A percentile compares a stretch with the other conserved stretches of the same genome.
phyloP scores from a whole-genome alignment of 2,113 vertebrate species.

The Vicugna pacos region DNA sequence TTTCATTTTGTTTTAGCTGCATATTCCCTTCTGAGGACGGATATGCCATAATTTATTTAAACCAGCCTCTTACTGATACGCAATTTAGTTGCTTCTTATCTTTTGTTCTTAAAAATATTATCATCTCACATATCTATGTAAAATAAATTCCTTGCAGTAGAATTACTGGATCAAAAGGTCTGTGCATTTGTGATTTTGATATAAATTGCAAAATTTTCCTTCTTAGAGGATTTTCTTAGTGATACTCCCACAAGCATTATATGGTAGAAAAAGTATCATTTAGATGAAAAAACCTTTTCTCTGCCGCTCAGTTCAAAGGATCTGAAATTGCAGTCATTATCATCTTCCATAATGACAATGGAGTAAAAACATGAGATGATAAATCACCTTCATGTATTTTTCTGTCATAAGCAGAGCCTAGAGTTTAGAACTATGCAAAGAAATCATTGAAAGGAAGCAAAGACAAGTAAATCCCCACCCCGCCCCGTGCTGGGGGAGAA shows the following conservation, averaged over 20 bases:
- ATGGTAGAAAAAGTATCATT: neutral
- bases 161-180: neutral
- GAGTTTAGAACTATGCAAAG: neutral
- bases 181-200: neutral
- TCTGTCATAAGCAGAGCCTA: slow-evolving; percentile 44
- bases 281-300: neutral
- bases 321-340: slow-evolving; percentile 51
- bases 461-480: neutral
- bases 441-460: neutral
- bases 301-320: slow-evolving; percentile 21
- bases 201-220: neutral
- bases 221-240: neutral
- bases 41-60: neutral
- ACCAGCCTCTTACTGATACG: neutral
- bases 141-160: slow-evolving; percentile 1
- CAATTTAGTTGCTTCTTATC: slow-evolving; percentile 9
- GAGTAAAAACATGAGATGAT: slow-evolving; percentile 36
- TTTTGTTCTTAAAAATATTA: neutral
- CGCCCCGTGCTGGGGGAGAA: neutral
- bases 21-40: neutral
- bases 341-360: neutral
- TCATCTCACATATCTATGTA: neutral
- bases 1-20: neutral
- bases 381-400: slow-evolving; percentile 28
- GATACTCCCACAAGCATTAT: neutral